Evolutionary conservation across 2,797 vertebrate genomes (phyloP).

Genomic region (Kryptolebias ocellatus): DNA sequence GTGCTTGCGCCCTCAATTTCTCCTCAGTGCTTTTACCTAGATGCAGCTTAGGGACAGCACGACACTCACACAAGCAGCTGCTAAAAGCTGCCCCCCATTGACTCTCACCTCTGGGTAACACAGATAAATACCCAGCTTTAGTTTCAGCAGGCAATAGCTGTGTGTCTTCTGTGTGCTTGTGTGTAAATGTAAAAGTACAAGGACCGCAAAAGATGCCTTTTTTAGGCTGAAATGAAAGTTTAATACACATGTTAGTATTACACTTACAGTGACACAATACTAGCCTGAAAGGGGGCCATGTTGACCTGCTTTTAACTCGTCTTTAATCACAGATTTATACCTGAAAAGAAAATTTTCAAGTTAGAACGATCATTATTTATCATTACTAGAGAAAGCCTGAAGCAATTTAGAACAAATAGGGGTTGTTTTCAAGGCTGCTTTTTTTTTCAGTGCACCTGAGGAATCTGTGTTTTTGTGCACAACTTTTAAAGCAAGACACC

Average conservation of each 20-base stretch:
- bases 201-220: constrained; percentile 8
- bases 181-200: constrained; percentile 31
- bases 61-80: constrained; percentile 65
- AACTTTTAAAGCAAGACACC: constrained; percentile 41
- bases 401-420: constrained; percentile 49
- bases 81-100: constrained; percentile 76
- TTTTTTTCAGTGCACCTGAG: constrained; percentile 42
- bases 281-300: constrained; percentile 43
- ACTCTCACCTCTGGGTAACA: constrained; percentile 70
- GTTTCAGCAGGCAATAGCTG: constrained; percentile 35
- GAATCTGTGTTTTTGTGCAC: constrained; percentile 39
- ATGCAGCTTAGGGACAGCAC: constrained; percentile 51
- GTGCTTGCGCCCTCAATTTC: constrained; percentile 61
- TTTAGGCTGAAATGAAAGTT: constrained; percentile 18
- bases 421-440: constrained; percentile 44
- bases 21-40: constrained; percentile 59
- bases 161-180: constrained; percentile 28
- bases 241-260: constrained; percentile 14
- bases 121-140: constrained; percentile 68
- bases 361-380: constrained; percentile 43
- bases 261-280: constrained; percentile 23
- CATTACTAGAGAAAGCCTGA: constrained; percentile 56
- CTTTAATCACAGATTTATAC: constrained; percentile 48
- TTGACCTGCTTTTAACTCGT: constrained; percentile 57
- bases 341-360: constrained; percentile 12